Evolutionary conservation across 2,113 vertebrate species (phyloP), one percentile per base, ranked within the genome.

Genomic region (Tyto alba): DNA sequence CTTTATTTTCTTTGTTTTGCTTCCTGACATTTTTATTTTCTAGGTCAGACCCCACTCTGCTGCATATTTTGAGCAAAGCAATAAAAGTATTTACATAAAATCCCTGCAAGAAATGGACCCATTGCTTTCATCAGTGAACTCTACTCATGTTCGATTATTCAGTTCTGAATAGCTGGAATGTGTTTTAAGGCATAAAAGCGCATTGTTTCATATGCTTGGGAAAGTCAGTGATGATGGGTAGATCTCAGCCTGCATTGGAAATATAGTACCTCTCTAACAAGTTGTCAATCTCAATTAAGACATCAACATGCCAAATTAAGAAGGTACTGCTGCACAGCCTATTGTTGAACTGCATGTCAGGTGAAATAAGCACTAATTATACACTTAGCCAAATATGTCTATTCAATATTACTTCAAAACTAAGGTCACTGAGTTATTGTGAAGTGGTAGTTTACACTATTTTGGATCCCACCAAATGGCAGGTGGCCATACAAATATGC

Each of bases 241-340:
- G 81, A 95, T 91, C 85, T 92, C 89, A 97, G 97, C 73, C 96
- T 92, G 94, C 3, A 0, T 32, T 86, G 87, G 95, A 95, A 96
- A 96, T 68, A 78, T 15, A 95, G 80, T 92, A 96, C 97, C 96
- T 97, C 89, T 90, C 95, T 97, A 98, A 97, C 96, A 97, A 97
- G 89, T 97, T 97, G 98, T 98, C 98, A 97, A 95, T 98, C 97
- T 97, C 97, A 98, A 98, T 99, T 98, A 98, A 98, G 98, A 98
- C 92, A 94, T 98, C 97, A 98, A 89, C 62, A 41, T 95, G 96
- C 98, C 96, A 92, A 95, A 98, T 96, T 96, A 98, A 90, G 94
- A 98, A 98, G 98, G 97, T 98, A 95, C 87, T 82, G 93, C 96
- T 92, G 95, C 94, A 96, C 91, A 97, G 95, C 93, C 98, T 97